phyloP scores from a whole-genome alignment of 2,888 invertebrate genomes.

The Sthenelais limicola region DNA sequence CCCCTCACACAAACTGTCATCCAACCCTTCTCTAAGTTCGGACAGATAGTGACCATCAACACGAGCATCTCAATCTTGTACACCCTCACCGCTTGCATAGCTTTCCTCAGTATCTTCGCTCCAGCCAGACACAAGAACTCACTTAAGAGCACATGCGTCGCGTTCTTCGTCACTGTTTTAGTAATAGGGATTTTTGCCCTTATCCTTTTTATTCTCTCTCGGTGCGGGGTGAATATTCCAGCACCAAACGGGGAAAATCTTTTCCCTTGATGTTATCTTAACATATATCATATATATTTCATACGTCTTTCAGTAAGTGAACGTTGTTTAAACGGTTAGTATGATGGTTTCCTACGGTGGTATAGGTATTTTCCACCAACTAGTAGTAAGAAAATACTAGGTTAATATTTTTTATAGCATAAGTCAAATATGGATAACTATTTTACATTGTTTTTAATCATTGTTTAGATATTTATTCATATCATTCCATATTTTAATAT shows the following conservation, averaged over 20 bases:
- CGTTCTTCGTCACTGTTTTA: conserved; percentile 24
- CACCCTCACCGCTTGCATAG: conserved; percentile 63
- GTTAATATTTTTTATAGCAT: too few species aligned
- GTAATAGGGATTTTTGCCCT: conserved; percentile 54
- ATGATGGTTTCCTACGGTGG: too few species aligned
- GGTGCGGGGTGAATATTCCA: conserved; percentile 58
- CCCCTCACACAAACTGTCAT: conserved; percentile 67
- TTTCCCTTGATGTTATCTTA: conserved; percentile 38
- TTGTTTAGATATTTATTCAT: too few species aligned
- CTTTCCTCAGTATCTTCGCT: conserved; percentile 60
- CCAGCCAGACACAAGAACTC: conserved; percentile 57
- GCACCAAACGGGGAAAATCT: conserved; percentile 60
- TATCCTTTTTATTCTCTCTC: conserved; percentile 55
- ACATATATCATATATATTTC: too few species aligned
- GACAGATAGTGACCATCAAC: conserved; percentile 68
- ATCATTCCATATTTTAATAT: too few species aligned
- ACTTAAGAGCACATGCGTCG: conserved; percentile 21
- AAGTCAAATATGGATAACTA: too few species aligned
- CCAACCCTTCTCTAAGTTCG: conserved; percentile 68
- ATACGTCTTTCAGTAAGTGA: too few species aligned
- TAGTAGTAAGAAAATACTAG: too few species aligned
- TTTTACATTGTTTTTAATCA: too few species aligned
- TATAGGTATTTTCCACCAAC: too few species aligned
- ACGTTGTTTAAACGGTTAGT: too few species aligned
- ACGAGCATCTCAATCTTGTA: conserved; percentile 65